phyloP scores from a whole-genome alignment of 35 echinoderm and acorn worm species.

The Hemicentrotus pulcherrimus region DNA sequence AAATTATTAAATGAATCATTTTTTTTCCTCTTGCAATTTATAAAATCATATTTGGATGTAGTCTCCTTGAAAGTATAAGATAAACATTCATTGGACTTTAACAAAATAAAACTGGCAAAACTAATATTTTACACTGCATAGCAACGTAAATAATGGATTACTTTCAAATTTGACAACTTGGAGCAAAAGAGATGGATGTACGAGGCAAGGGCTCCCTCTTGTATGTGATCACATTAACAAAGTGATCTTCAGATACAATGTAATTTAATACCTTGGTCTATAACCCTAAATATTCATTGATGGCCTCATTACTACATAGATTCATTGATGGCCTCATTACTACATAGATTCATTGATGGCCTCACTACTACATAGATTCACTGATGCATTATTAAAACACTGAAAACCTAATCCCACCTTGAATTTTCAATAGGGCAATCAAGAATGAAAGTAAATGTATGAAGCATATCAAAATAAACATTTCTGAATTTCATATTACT shows the following conservation, averaged over 20 bases:
- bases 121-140: background rate
- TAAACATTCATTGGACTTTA: background rate
- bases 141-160: background rate
- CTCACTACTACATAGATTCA: background rate
- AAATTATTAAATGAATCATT: background rate
- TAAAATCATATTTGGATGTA: background rate
- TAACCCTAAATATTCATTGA: background rate
- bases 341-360: background rate
- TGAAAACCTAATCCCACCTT: background rate
- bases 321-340: background rate
- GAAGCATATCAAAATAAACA: background rate
- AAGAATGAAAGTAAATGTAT: background rate
- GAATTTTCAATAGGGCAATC: background rate
- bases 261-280: background rate
- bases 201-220: background rate
- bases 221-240: background rate
- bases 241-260: background rate
- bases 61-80: background rate
- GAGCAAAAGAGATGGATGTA: background rate
- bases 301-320: background rate
- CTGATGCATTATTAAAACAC: background rate
- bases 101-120: background rate
- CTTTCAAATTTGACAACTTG: background rate
- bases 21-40: background rate
- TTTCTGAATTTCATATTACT: too few relatives aligned